Evolutionary conservation across 2,888 invertebrate species (phyloP).

Genomic region (Heliothis peltigera): DNA sequence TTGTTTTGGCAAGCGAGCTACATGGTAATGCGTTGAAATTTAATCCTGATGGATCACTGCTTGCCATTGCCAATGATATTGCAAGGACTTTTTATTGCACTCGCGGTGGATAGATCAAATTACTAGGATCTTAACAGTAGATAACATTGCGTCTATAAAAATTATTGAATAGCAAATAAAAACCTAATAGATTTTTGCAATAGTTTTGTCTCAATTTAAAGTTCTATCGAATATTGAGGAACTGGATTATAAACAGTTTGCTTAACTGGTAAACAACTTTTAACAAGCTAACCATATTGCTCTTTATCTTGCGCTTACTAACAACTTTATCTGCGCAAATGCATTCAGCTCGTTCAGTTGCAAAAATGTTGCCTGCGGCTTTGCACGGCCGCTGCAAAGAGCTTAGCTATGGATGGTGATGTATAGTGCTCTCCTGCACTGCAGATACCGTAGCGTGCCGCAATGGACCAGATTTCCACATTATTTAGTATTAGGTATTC

Average conservation of each 20-base stretch:
- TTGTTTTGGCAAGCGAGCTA: constrained; percentile 68
- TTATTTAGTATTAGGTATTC: constrained; percentile 16
- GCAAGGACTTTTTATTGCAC: constrained; percentile 40
- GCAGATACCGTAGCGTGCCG: constrained; percentile 53
- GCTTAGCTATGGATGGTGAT: constrained; percentile 32
- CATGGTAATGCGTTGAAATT: constrained; percentile 69
- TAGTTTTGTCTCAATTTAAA: neutral
- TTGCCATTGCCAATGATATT: constrained; percentile 51
- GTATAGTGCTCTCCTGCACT: constrained; percentile 52
- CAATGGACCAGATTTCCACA: constrained; percentile 37
- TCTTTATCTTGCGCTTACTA: constrained; percentile 28
- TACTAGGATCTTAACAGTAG: constrained; percentile 19
- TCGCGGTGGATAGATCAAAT: constrained; percentile 28
- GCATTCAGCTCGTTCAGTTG: constrained; percentile 48
- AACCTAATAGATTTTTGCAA: constrained; percentile 4
- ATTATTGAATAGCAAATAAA: neutral
- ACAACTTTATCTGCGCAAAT: constrained; percentile 49
- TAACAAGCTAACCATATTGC: constrained; percentile 39
- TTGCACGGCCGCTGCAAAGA: constrained; percentile 20
- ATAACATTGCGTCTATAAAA: neutral
- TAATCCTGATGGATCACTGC: constrained; percentile 58
- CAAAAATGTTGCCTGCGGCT: constrained; percentile 46
- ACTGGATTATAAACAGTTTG: neutral
- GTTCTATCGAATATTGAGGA: too few relatives aligned
- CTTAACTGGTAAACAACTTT: constrained; percentile 16